These are phyloP conservation scores for Hymenopus coronatus DNA, from an alignment of 2,888 invertebrate genomes.

Conservation along the genomic window DNA sequence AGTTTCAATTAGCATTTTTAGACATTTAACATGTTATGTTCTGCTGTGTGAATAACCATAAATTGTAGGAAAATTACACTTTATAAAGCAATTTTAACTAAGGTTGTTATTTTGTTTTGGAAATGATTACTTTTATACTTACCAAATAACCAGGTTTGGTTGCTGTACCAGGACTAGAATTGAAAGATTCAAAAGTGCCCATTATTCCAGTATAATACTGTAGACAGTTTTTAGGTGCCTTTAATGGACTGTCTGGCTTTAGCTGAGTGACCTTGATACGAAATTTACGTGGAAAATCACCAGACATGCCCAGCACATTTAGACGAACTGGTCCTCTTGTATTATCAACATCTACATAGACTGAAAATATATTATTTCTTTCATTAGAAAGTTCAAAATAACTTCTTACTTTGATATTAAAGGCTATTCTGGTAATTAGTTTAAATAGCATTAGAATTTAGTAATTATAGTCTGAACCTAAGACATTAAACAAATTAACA, in stretches of 20 bases:
- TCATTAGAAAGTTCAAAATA: neutral
- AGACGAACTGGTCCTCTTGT: slow-evolving; percentile 62
- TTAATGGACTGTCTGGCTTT: slow-evolving; percentile 40
- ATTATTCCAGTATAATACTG: slow-evolving; percentile 61
- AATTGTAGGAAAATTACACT: no score
- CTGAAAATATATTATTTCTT: slow-evolving; percentile 48
- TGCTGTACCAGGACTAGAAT: slow-evolving; percentile 53
- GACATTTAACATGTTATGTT: no score
- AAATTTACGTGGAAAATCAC: slow-evolving; percentile 52
- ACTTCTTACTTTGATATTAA: neutral
- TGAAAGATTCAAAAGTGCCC: slow-evolving; percentile 67
- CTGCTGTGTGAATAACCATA: no score
- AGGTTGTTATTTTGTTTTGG: neutral
- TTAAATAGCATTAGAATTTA: no score
- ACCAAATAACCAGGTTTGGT: slow-evolving; percentile 20
- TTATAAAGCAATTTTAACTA: no score
- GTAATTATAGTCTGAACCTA: no score
- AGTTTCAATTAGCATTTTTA: no score
- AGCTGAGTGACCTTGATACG: slow-evolving; percentile 62
- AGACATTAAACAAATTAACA: no score
- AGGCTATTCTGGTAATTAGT: neutral
- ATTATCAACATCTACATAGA: slow-evolving; percentile 68
- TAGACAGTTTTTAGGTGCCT: slow-evolving; percentile 60
- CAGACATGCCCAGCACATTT: slow-evolving; percentile 52
- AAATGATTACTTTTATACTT: neutral